Percentiles rank a stretch among this genome's conserved stretches.
Conservation (phyloP, 30 jellyfish, hydroid and myxozoan genomes). For the Chironex yamaguchii region DNA sequence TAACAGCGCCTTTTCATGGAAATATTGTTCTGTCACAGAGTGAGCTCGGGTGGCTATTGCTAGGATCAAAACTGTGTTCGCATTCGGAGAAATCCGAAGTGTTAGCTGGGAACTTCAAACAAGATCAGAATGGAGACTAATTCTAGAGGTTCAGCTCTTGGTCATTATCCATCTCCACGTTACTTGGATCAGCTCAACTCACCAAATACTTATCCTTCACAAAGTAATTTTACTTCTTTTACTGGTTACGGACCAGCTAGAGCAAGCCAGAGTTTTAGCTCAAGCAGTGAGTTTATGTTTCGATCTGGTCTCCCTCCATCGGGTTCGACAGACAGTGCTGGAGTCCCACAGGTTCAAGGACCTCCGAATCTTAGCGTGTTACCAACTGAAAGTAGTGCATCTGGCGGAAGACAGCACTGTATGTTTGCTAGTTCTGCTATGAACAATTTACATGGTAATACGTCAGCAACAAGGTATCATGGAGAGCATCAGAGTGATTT, state of each 20-base stretch:
- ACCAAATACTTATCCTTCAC: slow-evolving; percentile 74
- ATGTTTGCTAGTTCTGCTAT: slow-evolving; percentile 90
- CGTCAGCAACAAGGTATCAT: slow-evolving; percentile 68
- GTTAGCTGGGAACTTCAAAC: background rate
- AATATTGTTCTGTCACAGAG: background rate
- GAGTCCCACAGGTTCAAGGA: slow-evolving; percentile 76
- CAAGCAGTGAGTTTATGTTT: slow-evolving; percentile 65
- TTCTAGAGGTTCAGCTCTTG: slow-evolving; percentile 93
- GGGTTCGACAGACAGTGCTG: slow-evolving; percentile 67
- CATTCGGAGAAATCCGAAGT: background rate
- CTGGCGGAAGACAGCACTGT: slow-evolving; percentile 93
- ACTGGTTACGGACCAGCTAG: slow-evolving; percentile 78
- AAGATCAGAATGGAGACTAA: slow-evolving; percentile 79
- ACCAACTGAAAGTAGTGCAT: slow-evolving; percentile 81
- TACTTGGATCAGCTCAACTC: slow-evolving; percentile 81
- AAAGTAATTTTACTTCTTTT: slow-evolving; percentile 55
- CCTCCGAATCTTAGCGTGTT: slow-evolving; percentile 69
- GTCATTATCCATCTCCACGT: slow-evolving; percentile 90
- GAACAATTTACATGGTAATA: slow-evolving; percentile 58
- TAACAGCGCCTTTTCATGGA: background rate
- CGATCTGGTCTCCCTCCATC: slow-evolving; percentile 85
- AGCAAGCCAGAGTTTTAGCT: slow-evolving; percentile 54
- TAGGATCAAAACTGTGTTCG: background rate
- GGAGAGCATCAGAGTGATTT: slow-evolving; percentile 81
- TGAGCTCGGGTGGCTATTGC: background rate